These are phyloP conservation scores for Python bivittatus DNA, from an alignment of 2,113 vertebrate species.

Conservation along the genomic window DNA sequence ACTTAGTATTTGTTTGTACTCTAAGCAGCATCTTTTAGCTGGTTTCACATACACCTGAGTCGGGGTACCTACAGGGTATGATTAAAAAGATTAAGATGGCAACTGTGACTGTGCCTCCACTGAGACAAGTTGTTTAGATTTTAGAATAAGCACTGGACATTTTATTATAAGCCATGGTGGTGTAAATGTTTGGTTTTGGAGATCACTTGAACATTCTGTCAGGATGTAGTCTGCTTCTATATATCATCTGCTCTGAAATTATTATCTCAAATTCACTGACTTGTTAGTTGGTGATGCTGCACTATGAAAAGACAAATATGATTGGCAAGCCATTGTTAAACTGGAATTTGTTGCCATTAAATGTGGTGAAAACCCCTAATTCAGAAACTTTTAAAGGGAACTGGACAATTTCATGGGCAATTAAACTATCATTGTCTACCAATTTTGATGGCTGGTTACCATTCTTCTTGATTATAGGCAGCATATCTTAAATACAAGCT, in stretches of 20 bases:
- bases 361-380: neutral
- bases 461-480: neutral
- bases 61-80: neutral
- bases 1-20: neutral
- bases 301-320: neutral
- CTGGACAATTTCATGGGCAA: neutral
- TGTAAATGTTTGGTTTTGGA: neutral
- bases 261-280: neutral
- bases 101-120: neutral
- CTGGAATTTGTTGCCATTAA: neutral
- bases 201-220: neutral
- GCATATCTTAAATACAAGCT: neutral
- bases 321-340: neutral
- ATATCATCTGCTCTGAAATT: neutral
- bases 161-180: neutral
- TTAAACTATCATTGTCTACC: neutral
- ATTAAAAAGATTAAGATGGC: neutral
- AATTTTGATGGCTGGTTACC: neutral
- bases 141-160: neutral
- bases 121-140: neutral
- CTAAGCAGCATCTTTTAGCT: neutral
- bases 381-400: neutral
- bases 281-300: neutral
- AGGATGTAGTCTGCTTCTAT: neutral
- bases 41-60: neutral